Percentiles rank a stretch among this genome's conserved stretches.
Conservation (phyloP, 2,113 vertebrate species). For the Ailuropoda melanoleuca region DNA sequence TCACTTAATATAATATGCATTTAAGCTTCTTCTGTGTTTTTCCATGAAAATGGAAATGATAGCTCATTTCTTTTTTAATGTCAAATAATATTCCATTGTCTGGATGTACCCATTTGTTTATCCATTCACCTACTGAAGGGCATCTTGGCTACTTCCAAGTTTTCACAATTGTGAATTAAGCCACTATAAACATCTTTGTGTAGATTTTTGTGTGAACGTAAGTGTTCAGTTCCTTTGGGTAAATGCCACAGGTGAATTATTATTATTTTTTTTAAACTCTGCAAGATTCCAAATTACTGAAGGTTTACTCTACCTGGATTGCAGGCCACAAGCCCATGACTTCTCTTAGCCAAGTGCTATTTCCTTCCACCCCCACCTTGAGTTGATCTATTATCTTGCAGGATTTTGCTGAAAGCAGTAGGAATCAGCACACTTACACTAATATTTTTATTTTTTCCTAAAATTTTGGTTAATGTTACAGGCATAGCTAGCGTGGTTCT, state of each 20-base stretch:
- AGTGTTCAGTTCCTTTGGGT: background rate
- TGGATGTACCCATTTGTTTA: background rate
- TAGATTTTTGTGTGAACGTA: background rate
- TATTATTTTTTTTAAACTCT: background rate
- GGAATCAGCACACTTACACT: background rate
- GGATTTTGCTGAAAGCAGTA: background rate
- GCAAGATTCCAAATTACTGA: background rate
- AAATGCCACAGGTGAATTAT: background rate
- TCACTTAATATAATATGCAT: background rate
- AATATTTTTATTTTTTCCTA: background rate
- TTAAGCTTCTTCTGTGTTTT: background rate
- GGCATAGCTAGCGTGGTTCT: background rate
- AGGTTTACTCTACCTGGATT: background rate
- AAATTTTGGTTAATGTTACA: background rate
- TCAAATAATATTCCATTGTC: background rate
- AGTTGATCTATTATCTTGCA: background rate
- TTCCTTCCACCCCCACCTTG: background rate
- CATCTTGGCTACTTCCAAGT: background rate
- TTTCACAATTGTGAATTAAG: background rate
- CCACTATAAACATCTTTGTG: background rate
- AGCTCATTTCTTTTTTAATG: background rate
- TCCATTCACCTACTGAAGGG: background rate
- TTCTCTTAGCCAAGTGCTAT: background rate
- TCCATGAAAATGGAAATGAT: background rate
- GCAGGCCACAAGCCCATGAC: background rate